Base-by-base conservation (phyloP, 1,140 invertebrate species). In the Protaetia brevitarsis region DNA sequence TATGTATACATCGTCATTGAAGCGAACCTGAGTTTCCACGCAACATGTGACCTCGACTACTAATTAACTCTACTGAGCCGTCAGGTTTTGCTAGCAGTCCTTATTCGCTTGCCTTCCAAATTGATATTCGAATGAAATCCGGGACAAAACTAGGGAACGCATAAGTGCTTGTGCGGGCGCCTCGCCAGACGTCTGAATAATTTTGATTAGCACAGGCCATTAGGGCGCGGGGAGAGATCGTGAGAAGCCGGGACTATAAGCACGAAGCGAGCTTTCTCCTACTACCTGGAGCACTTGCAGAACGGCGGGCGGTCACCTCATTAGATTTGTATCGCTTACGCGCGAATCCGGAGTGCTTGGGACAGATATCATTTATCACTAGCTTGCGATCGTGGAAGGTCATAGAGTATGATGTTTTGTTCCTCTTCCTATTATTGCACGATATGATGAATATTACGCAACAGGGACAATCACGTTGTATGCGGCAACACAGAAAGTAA, bases 11-110 rank as follows among this genome's bases (percentile, higher is more conserved):
- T 21, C 13, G 23, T 3, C 41, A 21, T 45, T 19, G 41, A 19
- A 45, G 10, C 23, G 41, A 45, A 45, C 23, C 41, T 10, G 16
- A 45, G 41, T 45, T 45, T 16, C 41, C 13, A 6, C 41, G 41
- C 16, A 45, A 45, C 62, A 71, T 68, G 68, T 69, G 68, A 71
- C 66, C 68, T 68, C 67, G 62, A 64, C 59, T 45, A 51, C 66
- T 70, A 72, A 72, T 72, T 72, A 72, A 70, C 69, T 70, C 66
- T 67, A 37, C 66, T 67, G 69, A 69, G 68, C 64, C 68, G 56
- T 45, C 41, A 45, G 41, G 41, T 45, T 45, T 45, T 45, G 41
- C 41, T 21, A 19, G 41, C 41, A 45, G 41, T 19, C 41, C 34
- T 37, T 6, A 37, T 37, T 37, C 34, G 34, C 34, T 45, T 45